Evolutionary conservation across 2,888 invertebrate genomes (phyloP), one percentile per base, ranked within the genome.

Genomic region (Dexiosoma caninum): DNA sequence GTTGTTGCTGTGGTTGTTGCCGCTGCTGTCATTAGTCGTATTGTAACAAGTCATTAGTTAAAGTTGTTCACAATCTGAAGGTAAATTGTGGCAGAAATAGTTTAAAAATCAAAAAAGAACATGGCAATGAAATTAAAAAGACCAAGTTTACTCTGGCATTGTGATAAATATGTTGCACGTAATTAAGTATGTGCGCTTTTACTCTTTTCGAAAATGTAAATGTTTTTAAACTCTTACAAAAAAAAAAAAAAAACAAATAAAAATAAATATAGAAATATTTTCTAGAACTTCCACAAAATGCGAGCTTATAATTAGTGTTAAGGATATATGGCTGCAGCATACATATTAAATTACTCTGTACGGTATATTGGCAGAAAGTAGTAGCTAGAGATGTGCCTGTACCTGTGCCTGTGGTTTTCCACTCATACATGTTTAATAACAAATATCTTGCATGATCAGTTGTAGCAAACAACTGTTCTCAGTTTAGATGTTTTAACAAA

Each of bases 31-130:
- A 32, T 44, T 57, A 69, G 69, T 44, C 69, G 32, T 69, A 23
- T 57, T 69, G 55, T 57, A 57, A 35, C n/a, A 69, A 57, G 44
- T 69, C 44, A 69, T 69, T 69, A 69, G 69, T 44, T 35, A 46
- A 44, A 69, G 55, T 69, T 44, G 55, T 69, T 32, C 69, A 55
- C 32, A 51, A 44, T 44, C 57, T 46, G 21, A 55, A 69, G 69
- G 69, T 69, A 32, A 69, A 69, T 69, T 69, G 57, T 69, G 69
- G 55, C 14, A 23, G 14, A 35, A 67, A 21, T 5, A 32, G 1
- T 2, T 2, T 0, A 10, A 30, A 40, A 27, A 53, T 23, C 6
- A 19, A 8, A 32, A 51, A 7, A 37, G 32, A 69, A 55, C 27
- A 30, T 57, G 35, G 32, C n/a, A n/a, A n/a, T n/a, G n/a, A n/a